Base-by-base conservation (phyloP, 1,140 invertebrate genomes). In the Atta cephalotes region DNA sequence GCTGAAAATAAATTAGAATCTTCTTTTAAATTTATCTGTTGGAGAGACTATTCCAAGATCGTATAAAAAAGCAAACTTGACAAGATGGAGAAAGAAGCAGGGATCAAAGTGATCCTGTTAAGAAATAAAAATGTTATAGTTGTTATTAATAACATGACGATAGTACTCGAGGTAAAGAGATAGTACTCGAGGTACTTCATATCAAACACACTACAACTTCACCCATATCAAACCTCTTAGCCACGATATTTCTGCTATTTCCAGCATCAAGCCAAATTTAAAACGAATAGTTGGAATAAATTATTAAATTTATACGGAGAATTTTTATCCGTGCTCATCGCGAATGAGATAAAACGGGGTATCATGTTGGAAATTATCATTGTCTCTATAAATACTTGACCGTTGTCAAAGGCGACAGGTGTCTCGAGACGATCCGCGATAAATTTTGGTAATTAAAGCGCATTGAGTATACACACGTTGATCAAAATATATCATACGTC, bases 391-490 rank as follows among this genome's bases (percentile, higher is more conserved):
- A 74, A 74, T 74, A 84, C 25, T 49, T 51, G 72, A 62, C 35
- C 56, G 39, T 74, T 68, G 21, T 51, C 39, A 58, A 72, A 62
- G 81, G 60, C 85, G 60, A 87, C 35, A 68, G 65, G 76, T 65
- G 85, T 45, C 60, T 88, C 65, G 78, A 62, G 86, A 90, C 89
- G 89, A 91, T 90, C 89, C 72, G 70, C 66, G 82, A 58, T 16
- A 1, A 66, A 72, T 78, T 86, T 86, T 78, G 72, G 87, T 90
- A 84, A 35, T 77, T 88, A 39, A 90, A 66, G 63, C 79, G 89
- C 85, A 87, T 91, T 91, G 89, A 91, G 90, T 90, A 87, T 91
- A 87, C 45, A 90, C 90, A 91, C 90, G 76, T 71, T 76, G 72
- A 91, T 85, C 70, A 60, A 80, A 85, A 68, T 60, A 51, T 89